Base-by-base conservation (phyloP, 1,140 invertebrate genomes). In the Hycleus cichorii region DNA sequence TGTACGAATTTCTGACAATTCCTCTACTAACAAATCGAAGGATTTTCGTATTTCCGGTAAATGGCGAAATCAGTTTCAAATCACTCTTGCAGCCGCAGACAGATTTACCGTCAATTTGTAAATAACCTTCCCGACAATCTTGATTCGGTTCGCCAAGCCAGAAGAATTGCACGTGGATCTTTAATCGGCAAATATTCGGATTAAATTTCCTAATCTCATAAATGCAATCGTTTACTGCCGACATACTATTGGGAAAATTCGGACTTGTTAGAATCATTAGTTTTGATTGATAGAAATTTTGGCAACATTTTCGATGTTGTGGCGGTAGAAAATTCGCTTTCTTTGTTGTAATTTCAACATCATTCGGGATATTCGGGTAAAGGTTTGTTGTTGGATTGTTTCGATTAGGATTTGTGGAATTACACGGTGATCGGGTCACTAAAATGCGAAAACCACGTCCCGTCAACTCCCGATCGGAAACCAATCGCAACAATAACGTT, bases 71-170 rank as follows among this genome's bases (percentile, higher is more conserved):
- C 11, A 80, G 63, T 38, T 75, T 75, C 24, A 77, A 64, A 4
- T 78, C 77, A 1, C 74, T 77, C 12, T 76, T 75, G 53, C 82
- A 83, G 0, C 81, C 81, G 62, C 82, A 83, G 25, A 79, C 74
- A 8, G 71, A 69, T 64, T 76, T 77, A 1, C 78, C 80, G 58
- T 81, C 80, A 2, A 83, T 65, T 63, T 82, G 76, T 3, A 83
- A 49, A 53, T 74, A 78, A 10, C 80, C 79, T 3, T 76, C 69
- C 1, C 49, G 58, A 46, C 81, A 83, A 27, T 59, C 70, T 9
- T 60, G 59, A 27, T 76, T 67, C 0, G 55, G 38, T 9, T 63
- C 60, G 0, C 80, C 81, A 25, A 79, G 69, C 59, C 78, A 78
- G 52, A 83, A 83, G 63, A 75, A 83, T 49, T 77, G 75, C 39